Conservation (phyloP, 2,797 vertebrate genomes). For the Centroberyx gerrardi region DNA sequence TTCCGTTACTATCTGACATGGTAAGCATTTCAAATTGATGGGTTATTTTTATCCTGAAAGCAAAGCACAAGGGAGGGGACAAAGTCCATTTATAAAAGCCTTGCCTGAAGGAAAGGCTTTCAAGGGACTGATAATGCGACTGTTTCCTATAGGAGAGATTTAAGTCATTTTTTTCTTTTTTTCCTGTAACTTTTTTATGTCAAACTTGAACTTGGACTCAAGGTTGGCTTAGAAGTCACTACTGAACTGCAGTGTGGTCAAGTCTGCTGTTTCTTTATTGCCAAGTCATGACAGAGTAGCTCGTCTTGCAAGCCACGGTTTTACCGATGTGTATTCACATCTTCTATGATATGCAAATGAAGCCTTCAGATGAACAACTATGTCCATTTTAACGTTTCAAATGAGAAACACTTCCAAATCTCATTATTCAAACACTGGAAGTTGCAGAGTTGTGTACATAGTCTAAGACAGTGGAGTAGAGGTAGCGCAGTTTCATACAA, state of each 20-base stretch:
- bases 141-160: conserved; percentile 41
- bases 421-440: too few species aligned
- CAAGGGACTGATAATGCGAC: conserved; percentile 60
- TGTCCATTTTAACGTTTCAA: too few species aligned
- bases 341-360: too few species aligned
- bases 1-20: conserved; percentile 52
- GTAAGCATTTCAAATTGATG: conserved; percentile 67
- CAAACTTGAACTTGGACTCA: conserved; percentile 41
- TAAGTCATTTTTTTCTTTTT: conserved; percentile 28
- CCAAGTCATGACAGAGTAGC: too few species aligned
- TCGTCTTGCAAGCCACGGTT: too few species aligned
- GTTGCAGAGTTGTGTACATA: too few species aligned
- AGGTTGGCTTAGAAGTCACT: conserved; percentile 39
- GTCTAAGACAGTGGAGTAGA: too few species aligned
- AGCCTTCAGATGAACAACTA: too few species aligned
- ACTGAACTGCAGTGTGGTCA: background rate
- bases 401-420: too few species aligned
- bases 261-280: too few species aligned
- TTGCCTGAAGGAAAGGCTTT: conserved; percentile 68
- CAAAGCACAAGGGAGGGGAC: conserved; percentile 41
- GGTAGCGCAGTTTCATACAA: too few species aligned
- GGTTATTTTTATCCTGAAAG: conserved; percentile 72
- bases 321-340: too few species aligned
- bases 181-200: conserved; percentile 16
- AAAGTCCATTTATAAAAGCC: conserved; percentile 61